Conservation (phyloP, 2,888 invertebrate genomes). For the Dolomedes plantarius region DNA sequence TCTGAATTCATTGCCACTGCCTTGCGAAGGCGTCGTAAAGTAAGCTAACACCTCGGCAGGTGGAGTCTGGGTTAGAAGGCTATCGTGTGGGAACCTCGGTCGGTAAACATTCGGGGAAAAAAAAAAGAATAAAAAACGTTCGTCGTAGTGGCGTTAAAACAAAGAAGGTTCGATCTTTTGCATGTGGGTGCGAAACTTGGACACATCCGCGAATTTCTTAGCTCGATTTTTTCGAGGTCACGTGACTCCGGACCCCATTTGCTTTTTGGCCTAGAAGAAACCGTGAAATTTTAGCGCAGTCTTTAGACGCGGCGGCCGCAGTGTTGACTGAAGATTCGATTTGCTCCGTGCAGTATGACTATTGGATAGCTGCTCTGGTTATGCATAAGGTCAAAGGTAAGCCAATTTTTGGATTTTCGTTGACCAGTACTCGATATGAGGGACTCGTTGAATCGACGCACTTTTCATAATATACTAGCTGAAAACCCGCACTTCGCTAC, state of each 20-base stretch:
- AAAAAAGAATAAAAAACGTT: conserved; percentile 34
- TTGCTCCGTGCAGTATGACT: conserved; percentile 4
- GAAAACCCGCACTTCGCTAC: too few relatives aligned
- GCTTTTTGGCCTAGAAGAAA: too few relatives aligned
- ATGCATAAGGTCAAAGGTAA: conserved; percentile 23
- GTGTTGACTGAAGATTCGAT: conserved; percentile 22
- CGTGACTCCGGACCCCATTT: not conserved
- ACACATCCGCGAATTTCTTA: conserved; percentile 36
- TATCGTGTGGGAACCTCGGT: conserved; percentile 50
- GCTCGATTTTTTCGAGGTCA: not conserved
- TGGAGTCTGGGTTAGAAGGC: conserved; percentile 57
- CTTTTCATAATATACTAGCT: too few relatives aligned
- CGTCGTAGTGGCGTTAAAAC: conserved; percentile 35
- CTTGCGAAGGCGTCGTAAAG: conserved; percentile 27
- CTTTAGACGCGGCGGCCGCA: not conserved
- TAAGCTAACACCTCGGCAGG: not conserved
- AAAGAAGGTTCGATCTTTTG: conserved; percentile 15
- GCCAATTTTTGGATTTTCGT: too few relatives aligned
- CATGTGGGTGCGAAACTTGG: conserved; percentile 44
- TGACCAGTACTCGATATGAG: too few relatives aligned
- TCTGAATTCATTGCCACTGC: conserved; percentile 33
- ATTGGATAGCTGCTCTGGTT: conserved; percentile 16
- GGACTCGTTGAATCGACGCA: too few relatives aligned
- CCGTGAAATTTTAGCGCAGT: not conserved
- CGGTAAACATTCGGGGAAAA: not conserved